Evolutionary conservation across 2,113 vertebrate genomes (phyloP).

Genomic region (Myodes glareolus): DNA sequence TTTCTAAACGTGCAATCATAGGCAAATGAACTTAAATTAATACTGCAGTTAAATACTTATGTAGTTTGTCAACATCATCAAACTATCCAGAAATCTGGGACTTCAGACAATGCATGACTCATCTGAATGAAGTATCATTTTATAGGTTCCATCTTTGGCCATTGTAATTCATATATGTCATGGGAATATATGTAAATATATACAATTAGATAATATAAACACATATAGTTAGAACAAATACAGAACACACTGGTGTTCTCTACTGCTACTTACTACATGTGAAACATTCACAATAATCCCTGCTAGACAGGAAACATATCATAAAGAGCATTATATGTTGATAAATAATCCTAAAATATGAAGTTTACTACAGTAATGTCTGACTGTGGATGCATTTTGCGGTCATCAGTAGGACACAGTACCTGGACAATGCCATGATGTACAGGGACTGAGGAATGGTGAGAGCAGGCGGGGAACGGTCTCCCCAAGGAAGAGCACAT

Average conservation of each 20-base stretch:
- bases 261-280: background rate
- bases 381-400: conserved; percentile 10
- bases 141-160: background rate
- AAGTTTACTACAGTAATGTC: background rate
- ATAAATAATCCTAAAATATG: background rate
- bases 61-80: background rate
- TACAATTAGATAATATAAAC: background rate
- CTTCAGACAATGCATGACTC: background rate
- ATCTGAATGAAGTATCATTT: background rate
- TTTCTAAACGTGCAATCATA: conserved; percentile 43
- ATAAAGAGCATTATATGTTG: background rate
- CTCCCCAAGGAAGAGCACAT: background rate
- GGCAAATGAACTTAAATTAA: conserved; percentile 39
- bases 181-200: background rate
- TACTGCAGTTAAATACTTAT: background rate
- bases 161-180: background rate
- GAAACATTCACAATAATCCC: background rate
- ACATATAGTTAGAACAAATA: background rate
- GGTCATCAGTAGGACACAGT: background rate
- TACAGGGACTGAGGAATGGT: background rate
- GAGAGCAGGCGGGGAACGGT: background rate
- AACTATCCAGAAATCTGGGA: conserved; percentile 34
- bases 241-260: background rate
- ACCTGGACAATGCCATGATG: background rate
- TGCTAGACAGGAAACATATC: background rate